A percentile compares a stretch with the other conserved stretches of the same genome.
phyloP scores from a whole-genome alignment of 2,113 vertebrate genomes.

The Lycaon pictus region DNA sequence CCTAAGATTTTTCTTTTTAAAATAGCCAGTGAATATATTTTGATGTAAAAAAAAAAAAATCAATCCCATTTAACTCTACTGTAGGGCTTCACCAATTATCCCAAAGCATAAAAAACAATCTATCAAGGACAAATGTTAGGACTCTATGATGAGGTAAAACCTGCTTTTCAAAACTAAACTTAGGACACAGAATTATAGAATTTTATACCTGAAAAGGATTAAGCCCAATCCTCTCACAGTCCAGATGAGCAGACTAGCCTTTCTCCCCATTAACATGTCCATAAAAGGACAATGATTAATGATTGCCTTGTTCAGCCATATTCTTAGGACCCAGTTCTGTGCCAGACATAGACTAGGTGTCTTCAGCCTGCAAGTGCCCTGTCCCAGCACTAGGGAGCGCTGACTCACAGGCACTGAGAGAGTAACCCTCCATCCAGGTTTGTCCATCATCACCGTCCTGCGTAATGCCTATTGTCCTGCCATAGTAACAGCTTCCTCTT shows the following conservation, averaged over 20 bases:
- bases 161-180: constrained; percentile 40
- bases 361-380: background rate
- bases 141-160: background rate
- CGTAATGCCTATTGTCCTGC: background rate
- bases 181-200: background rate
- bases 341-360: too few species aligned
- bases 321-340: background rate
- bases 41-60: background rate
- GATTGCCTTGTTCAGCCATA: background rate
- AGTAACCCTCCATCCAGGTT: background rate
- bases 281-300: background rate
- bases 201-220: constrained; percentile 8
- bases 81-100: background rate
- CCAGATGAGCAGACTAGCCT: background rate
- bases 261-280: background rate
- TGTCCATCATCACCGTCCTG: background rate
- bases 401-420: background rate
- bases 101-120: background rate
- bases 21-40: constrained; percentile 1
- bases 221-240: background rate
- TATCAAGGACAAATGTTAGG: background rate
- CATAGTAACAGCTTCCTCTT: background rate
- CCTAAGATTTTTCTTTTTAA: constrained; percentile 14
- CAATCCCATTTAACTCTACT: background rate
- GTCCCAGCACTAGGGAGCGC: constrained; percentile 44